Base-by-base conservation (phyloP, 1,140 invertebrate species). In the Phthorimaea operculella region DNA sequence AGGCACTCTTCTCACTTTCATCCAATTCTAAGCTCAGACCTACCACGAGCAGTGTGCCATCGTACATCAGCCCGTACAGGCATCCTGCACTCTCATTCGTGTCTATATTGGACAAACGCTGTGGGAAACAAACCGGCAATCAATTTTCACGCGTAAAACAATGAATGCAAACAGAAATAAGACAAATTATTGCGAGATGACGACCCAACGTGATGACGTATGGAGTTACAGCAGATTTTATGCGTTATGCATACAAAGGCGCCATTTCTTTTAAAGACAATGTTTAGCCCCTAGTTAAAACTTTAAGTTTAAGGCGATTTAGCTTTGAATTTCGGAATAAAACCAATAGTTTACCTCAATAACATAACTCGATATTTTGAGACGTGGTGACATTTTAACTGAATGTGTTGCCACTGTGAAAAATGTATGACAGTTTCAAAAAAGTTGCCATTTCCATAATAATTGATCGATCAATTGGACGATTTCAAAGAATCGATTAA, bases 11-110 rank as follows among this genome's bases (percentile, higher is more conserved):
- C 36, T 87, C 78, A 65, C 84, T 83, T 70, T 88, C 77, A 59
- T 88, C 87, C 55, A 88, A 84, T 62, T 92, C 87, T 53, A 88
- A 72, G 68, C 87, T 90, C 54, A 92, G 87, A 53, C 90, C 90
- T 49, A 93, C 72, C 14, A 93, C 87, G 36, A 90, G 86, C 51
- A 92, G 74, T 16, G 88, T 90, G 57, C 91, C 88, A 70, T 93
- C 89, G 66, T 90, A 90, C 75, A 93, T 90, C 47, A 92, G 87
- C 39, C 92, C 92, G 76, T 90, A 93, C 45, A 94, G 79, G 72
- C 90, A 90, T 58, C 92, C 92, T 74, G 86, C 88, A 62, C 80
- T 87, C 52, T 87, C 86, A 57, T 88, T 76, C 54, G 82, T 76
- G 62, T 88, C 87, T 51, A 81, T 70, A 59, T 68, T 72, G 53